A percentile compares a stretch with the other conserved stretches of the same genome.
Conservation (phyloP, 1,140 invertebrate genomes). For the Idris sp. region DNA sequence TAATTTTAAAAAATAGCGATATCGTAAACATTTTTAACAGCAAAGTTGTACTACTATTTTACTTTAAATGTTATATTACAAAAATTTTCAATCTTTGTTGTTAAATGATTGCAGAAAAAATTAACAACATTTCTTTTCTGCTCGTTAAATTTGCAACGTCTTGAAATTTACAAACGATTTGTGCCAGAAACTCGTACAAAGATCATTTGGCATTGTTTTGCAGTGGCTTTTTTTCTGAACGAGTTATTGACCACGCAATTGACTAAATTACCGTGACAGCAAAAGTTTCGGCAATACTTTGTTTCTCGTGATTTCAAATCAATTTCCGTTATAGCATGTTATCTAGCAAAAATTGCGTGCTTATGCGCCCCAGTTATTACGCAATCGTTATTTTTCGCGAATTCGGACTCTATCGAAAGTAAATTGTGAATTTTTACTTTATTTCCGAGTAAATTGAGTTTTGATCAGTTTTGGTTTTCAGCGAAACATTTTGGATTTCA, state of each 20-base stretch:
- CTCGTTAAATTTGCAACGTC: no score
- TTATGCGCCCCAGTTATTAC: constrained; percentile 29
- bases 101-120: no score
- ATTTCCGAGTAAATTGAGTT: constrained; percentile 38
- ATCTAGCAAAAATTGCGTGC: constrained; percentile 29
- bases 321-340: constrained; percentile 50
- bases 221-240: constrained; percentile 17
- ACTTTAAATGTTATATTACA: no score
- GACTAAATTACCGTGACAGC: constrained; percentile 29
- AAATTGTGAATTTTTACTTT: constrained; percentile 36
- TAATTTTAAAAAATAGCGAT: no score
- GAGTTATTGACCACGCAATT: constrained; percentile 42
- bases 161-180: no score
- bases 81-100: no score
- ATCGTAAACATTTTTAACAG: no score
- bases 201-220: constrained; percentile 43
- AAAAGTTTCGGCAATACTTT: constrained; percentile 33
- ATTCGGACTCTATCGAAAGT: constrained; percentile 22
- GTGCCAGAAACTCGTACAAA: constrained; percentile 23
- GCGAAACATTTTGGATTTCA: no score
- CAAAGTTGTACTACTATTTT: no score
- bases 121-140: no score
- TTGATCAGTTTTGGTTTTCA: constrained; percentile 27
- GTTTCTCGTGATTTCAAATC: constrained; percentile 37
- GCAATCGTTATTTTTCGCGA: constrained; percentile 29